A percentile compares a stretch with the other conserved stretches of the same genome.
Conservation (phyloP, 2,113 vertebrate genomes). For the Bagarius yarrelli region DNA sequence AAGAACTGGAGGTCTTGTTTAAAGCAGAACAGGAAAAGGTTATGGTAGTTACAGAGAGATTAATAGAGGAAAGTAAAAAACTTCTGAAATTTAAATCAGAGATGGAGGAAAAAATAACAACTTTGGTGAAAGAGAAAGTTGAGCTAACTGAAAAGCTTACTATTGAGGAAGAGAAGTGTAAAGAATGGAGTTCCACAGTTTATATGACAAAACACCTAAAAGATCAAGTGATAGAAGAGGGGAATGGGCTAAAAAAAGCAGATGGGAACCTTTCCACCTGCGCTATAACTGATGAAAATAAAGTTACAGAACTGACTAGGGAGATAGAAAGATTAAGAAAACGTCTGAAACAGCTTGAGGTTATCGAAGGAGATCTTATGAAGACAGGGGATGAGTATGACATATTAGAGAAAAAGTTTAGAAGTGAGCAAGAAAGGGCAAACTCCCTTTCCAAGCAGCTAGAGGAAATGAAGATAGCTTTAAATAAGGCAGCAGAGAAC, state of each 20-base stretch:
- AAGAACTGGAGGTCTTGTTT: conserved; percentile 82
- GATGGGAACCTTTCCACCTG: conserved; percentile 60
- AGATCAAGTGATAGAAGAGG: conserved; percentile 83
- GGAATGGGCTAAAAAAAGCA: conserved; percentile 74
- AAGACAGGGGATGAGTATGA: conserved; percentile 96
- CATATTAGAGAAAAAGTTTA: conserved; percentile 87
- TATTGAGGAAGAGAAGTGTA: conserved; percentile 82
- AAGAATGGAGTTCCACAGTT: conserved; percentile 80
- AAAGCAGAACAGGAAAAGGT: conserved; percentile 91
- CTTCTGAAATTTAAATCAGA: conserved; percentile 92
- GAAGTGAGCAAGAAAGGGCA: conserved; percentile 91
- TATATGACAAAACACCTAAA: conserved; percentile 83
- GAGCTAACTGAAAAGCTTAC: conserved; percentile 79
- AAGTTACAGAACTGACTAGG: conserved; percentile 83
- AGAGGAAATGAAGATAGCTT: conserved; percentile 89
- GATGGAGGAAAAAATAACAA: conserved; percentile 88
- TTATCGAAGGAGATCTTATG: conserved; percentile 91
- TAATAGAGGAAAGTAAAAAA: conserved; percentile 97
- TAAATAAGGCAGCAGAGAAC: conserved; percentile 88
- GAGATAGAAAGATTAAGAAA: conserved; percentile 91
- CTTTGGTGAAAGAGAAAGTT: conserved; percentile 81
- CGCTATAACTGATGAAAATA: conserved; percentile 76
- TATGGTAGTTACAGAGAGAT: conserved; percentile 93
- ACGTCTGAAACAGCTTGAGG: conserved; percentile 89
- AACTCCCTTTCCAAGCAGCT: conserved; percentile 89